Evolutionary conservation across 2,888 invertebrate genomes (phyloP).

Genomic region (Ectobius pallidus): DNA sequence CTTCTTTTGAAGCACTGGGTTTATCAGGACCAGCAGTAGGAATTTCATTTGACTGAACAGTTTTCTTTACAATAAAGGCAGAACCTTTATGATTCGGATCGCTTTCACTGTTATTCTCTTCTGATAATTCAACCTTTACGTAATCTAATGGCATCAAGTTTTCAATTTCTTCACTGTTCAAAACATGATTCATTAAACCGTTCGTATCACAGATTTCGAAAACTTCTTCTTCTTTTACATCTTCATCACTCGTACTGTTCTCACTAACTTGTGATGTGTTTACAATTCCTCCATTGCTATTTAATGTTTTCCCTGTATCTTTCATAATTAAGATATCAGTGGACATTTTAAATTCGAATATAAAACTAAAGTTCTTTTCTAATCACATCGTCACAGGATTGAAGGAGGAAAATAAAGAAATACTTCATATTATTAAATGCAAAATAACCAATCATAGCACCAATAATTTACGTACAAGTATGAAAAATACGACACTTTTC

Average conservation of each 20-base stretch:
- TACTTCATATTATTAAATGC: no score
- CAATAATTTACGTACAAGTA: no score
- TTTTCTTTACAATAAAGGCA: no score
- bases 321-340: neutral
- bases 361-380: neutral
- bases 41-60: no score
- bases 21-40: no score
- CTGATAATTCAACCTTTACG: constrained; percentile 30
- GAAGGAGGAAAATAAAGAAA: no score
- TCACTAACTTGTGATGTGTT: neutral
- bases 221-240: constrained; percentile 24
- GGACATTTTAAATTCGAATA: neutral
- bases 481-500: no score
- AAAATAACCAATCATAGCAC: no score
- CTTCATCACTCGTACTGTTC: neutral
- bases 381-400: no score
- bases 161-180: constrained; percentile 12
- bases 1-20: no score
- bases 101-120: constrained; percentile 1
- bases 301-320: neutral
- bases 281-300: neutral
- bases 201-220: constrained; percentile 16
- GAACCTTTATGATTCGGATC: no score
- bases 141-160: constrained; percentile 29
- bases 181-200: constrained; percentile 5